Evolutionary conservation across 2,888 invertebrate genomes (phyloP).

Genomic region (Tetragonisca angustula): DNA sequence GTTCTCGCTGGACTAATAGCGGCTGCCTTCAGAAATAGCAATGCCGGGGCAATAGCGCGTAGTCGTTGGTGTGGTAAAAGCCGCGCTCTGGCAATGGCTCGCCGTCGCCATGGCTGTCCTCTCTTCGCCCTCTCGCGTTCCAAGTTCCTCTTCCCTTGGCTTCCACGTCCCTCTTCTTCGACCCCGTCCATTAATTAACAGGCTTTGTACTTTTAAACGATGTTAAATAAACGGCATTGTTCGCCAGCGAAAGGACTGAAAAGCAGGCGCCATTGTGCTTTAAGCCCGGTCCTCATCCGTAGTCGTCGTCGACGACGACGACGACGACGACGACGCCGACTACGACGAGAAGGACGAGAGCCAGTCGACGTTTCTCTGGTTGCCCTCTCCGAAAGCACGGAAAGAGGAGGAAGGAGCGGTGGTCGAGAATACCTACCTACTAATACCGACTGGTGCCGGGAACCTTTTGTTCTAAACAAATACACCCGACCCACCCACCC

Average conservation of each 20-base stretch:
- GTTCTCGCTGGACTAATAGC: constrained; percentile 43
- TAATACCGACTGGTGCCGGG: constrained; percentile 70
- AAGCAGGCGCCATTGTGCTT: constrained; percentile 81
- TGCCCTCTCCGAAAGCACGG: constrained; percentile 74
- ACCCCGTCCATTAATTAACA: constrained; percentile 83
- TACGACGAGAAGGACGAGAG: constrained; percentile 27
- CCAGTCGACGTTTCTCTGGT: constrained; percentile 14
- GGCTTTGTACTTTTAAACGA: constrained; percentile 84
- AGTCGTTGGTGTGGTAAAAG: constrained; percentile 51
- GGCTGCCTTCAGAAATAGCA: constrained; percentile 52
- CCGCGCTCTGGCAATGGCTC: constrained; percentile 47
- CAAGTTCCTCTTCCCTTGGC: constrained; percentile 51
- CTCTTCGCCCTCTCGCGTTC: constrained; percentile 36
- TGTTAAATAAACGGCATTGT: constrained; percentile 84
- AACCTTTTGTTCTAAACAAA: constrained; percentile 80
- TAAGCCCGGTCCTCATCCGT: constrained; percentile 73
- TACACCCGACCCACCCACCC: constrained; percentile 68
- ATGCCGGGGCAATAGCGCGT: constrained; percentile 48
- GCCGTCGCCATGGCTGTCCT: constrained; percentile 63
- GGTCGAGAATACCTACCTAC: constrained; percentile 75
- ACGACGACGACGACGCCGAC: constrained; percentile 25
- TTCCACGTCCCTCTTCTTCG: constrained; percentile 65
- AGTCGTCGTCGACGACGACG: constrained; percentile 50
- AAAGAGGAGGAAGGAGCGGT: constrained; percentile 70
- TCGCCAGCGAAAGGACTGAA: constrained; percentile 81